These are phyloP conservation scores for Mamestra configurata DNA, from an alignment of 1,140 invertebrate species.

Conservation along the genomic window DNA sequence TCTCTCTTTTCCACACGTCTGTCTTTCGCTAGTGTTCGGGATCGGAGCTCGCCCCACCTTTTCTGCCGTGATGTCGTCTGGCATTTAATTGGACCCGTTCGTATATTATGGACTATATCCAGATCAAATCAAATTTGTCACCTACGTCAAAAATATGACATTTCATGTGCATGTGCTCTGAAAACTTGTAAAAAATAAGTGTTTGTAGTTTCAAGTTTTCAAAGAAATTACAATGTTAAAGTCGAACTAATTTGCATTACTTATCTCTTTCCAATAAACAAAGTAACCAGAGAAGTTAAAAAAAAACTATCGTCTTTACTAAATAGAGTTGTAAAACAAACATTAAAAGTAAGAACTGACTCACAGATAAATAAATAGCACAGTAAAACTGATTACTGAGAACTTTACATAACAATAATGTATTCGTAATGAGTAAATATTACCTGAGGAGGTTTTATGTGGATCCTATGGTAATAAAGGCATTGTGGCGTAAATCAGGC, in stretches of 20 bases:
- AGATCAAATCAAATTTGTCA: too few relatives aligned
- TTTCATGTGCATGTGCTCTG: too few relatives aligned
- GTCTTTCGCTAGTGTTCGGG: too few relatives aligned
- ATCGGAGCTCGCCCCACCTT: too few relatives aligned
- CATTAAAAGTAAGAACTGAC: neutral
- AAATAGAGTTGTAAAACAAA: neutral
- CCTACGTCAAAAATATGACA: too few relatives aligned
- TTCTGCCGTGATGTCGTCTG: too few relatives aligned
- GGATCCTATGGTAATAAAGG: conserved; percentile 1
- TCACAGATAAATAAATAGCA: neutral
- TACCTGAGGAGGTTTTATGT: neutral
- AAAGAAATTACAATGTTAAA: too few relatives aligned
- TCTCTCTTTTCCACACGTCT: too few relatives aligned
- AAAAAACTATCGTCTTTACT: neutral
- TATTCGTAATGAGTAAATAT: neutral
- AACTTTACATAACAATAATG: neutral
- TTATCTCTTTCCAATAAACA: conserved; percentile 1
- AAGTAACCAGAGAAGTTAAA: neutral
- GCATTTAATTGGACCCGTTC: too few relatives aligned
- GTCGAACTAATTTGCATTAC: neutral
- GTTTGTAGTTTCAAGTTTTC: too few relatives aligned
- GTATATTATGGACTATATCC: too few relatives aligned
- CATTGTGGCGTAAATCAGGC: conserved; percentile 33
- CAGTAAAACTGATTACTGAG: neutral
- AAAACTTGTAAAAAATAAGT: too few relatives aligned